Percentiles rank a stretch among this genome's conserved stretches.
Conservation (phyloP, 1,140 invertebrate species). For the Neuroterus valhalla region DNA sequence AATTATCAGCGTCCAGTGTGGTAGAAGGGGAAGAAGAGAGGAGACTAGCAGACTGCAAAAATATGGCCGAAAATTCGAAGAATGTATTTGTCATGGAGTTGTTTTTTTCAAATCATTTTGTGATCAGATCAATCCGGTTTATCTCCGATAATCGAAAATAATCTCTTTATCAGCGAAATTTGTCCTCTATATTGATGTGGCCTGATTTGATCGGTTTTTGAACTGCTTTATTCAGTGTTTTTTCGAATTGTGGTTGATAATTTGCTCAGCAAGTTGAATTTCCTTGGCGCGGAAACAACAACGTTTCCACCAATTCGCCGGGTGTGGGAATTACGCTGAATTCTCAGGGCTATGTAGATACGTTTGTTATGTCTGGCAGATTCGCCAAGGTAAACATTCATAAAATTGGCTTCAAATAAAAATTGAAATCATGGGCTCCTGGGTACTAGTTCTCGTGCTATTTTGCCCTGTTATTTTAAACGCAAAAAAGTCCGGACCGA, state of each 20-base stretch:
- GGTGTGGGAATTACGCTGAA: background rate
- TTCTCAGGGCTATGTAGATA: background rate
- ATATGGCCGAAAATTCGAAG: background rate
- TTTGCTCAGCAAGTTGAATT: background rate
- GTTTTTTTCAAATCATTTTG: background rate
- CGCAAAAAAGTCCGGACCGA: background rate
- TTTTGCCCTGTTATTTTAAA: background rate
- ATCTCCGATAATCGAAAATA: background rate
- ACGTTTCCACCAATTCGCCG: background rate
- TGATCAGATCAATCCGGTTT: background rate
- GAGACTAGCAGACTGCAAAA: background rate
- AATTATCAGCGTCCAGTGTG: background rate
- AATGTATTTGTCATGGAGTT: constrained; percentile 6
- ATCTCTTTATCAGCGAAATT: constrained; percentile 18
- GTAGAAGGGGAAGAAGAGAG: background rate
- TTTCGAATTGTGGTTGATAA: background rate
- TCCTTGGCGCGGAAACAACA: background rate
- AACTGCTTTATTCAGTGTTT: background rate
- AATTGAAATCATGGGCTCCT: background rate
- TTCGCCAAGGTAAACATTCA: background rate
- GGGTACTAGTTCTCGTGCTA: background rate
- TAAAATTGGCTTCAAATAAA: background rate
- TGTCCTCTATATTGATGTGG: background rate
- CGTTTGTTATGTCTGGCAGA: constrained; percentile 1
- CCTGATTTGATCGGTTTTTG: background rate